Evolutionary conservation across 1,140 invertebrate species (phyloP), one percentile per base, ranked within the genome.

Genomic region (Sminthurinus signatus): DNA sequence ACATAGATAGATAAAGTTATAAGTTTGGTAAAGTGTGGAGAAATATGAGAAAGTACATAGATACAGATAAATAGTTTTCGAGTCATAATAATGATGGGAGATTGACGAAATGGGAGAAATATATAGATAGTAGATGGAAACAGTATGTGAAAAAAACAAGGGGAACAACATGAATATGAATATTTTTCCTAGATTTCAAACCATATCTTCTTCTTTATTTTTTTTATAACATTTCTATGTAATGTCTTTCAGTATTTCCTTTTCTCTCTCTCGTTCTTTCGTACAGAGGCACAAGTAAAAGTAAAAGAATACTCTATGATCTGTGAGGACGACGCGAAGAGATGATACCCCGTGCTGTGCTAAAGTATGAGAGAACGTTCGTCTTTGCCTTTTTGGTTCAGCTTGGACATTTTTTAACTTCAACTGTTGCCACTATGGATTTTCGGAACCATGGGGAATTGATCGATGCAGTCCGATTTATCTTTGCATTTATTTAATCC

Each of bases 401-500:
- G 42, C 54, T 42, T 64, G 55, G 56, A 56, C 55, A 55, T 64
- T 64, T 64, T 64, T 64, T 55, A 39, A 57, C 62, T 64, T 64
- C 62, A 64, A 64, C 36, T 31, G 36, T 23, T 39, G n/a, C 28
- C 28, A 36, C 29, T 56, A 36, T 23, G 56, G 62, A 58, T 64
- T 60, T 43, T 54, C 25, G 36, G 63, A 57, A 65, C 59, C 57
- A 56, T 60, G 59, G 57, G 48, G 63, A 65, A 42, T 56, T 69
- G 68, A 69, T 69, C 52, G 68, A 69, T 69, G 31, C 63, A 36
- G 25, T 28, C 54, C 62, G 63, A 69, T 69, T 69, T 65, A 65
- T 69, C 68, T 65, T 65, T 28, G 59, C 52, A 59, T 69, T 62
- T 65, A 65, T 69, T 69, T 69, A 69, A 69, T 69, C 67, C 67